Base-by-base conservation (phyloP, 2,888 invertebrate species). In the Chydorus sphaericus region DNA sequence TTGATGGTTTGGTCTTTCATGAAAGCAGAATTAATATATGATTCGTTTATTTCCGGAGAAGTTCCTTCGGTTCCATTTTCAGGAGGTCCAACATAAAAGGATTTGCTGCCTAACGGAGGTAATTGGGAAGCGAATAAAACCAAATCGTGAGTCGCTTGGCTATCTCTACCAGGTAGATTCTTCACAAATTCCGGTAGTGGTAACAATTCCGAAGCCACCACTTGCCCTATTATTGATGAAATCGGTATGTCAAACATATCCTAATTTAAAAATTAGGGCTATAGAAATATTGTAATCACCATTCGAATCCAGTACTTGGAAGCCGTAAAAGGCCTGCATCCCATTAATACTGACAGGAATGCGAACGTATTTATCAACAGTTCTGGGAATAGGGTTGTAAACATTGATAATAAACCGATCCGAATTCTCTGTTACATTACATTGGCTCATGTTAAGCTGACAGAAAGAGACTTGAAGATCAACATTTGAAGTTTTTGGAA, bases 321-420 rank as follows among this genome's bases (percentile, higher is more conserved):
- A 90, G n/a, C n/a, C n/a, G n/a, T n/a, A n/a, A n/a, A n/a, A n/a
- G n/a, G n/a, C n/a, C n/a, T n/a, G n/a, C n/a, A n/a, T n/a, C 1
- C 66, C 62, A 0, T 59, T 53, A 30, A 44, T 29, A 20, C 62
- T 54, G 11, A 77, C 72, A 1, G 80, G 80, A 0, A 80, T 59
- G 2, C 75, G 68, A 0, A 78, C 70, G 66, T 75, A 76, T 58
- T 65, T 61, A 5, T 59, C 70, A 0, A 76, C 72, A 61, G 72
- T 69, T 33, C 73, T 68, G 29, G 77, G 77, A 2, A 79, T 63
- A 0, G 82, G 80, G 62, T 82, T 83, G 69, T 82, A 83, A 1
- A 80, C 71, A 1, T 76, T 68, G 1, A 81, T 68, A 1, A 77
- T 64, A 60, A 80, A 71, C 72, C 76, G 44, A 63, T 71, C 62